Conservation (phyloP, 2,113 vertebrate species). For the Salminus brasiliensis region DNA sequence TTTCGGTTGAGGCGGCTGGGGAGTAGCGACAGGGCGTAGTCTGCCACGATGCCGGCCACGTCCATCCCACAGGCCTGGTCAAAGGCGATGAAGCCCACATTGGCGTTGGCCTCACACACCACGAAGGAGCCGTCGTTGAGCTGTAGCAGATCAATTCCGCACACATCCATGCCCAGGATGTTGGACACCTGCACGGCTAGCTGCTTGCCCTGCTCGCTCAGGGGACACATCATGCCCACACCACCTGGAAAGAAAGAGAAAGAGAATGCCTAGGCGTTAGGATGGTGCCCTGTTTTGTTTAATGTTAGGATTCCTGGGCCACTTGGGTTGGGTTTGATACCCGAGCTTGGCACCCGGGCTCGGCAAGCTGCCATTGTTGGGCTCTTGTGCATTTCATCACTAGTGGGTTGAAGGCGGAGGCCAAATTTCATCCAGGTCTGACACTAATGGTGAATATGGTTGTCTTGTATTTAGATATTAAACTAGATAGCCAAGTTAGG, state of each 20-base stretch:
- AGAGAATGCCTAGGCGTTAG: background rate
- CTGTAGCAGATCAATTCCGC: conserved; percentile 89
- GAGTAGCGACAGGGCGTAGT: conserved; percentile 87
- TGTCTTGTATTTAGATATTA: too few relatives aligned
- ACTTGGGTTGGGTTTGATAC: too few relatives aligned
- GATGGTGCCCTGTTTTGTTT: background rate
- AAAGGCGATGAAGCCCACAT: conserved; percentile 91
- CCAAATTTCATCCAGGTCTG: too few relatives aligned
- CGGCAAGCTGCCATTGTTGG: too few relatives aligned
- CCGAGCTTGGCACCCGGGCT: too few relatives aligned
- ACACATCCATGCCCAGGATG: conserved; percentile 92
- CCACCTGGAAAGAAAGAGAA: conserved; percentile 73
- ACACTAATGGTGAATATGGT: too few relatives aligned
- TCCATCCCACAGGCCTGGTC: conserved; percentile 90
- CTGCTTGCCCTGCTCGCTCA: conserved; percentile 89
- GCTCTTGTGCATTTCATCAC: too few relatives aligned
- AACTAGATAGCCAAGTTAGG: too few relatives aligned
- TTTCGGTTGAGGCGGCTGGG: conserved; percentile 83
- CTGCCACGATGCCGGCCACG: conserved; percentile 85
- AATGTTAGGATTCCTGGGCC: too few relatives aligned
- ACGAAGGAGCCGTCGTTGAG: conserved; percentile 86
- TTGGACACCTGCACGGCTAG: conserved; percentile 89
- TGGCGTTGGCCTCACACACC: conserved; percentile 91
- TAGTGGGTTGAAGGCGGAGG: too few relatives aligned
- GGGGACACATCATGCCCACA: conserved; percentile 86